Evolutionary conservation across 2,888 invertebrate genomes (phyloP), one percentile per base, ranked within the genome.

Genomic region (Orthonevra nobilis): DNA sequence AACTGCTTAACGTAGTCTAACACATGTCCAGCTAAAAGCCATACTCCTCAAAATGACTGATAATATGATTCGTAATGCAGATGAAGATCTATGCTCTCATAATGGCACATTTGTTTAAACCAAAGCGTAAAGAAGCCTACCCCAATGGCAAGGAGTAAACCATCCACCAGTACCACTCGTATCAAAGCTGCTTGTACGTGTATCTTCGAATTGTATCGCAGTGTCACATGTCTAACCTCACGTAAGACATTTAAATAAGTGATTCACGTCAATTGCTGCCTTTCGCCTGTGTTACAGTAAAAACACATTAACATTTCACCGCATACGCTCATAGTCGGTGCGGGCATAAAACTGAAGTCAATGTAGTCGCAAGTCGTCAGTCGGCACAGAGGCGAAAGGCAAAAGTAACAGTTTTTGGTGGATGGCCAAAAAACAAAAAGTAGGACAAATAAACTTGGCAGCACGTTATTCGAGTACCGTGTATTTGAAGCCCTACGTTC

Each of bases 241-340:
- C 77, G 77, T 79, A 66, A 68, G 46, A 38, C 79, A 79, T 79
- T 79, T 73, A 73, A 79, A 79, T 79, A 79, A 79, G 61, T 79
- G 64, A 73, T 73, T 73, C 66, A 73, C 66, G 79, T 73, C 73
- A 73, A 73, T 73, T 66, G 61, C 48, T 61, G 54, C 19, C 30
- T 72, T 52, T 73, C 72, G 73, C 66, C 60, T 52, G 60, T 38
- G 48, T 50, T 68, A 77, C 73, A 72, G 66, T 66, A 58, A 73
- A 66, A 73, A 73, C 50, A 73, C 66, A 73, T 73, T 73, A 73
- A 73, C 66, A 66, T 73, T 66, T 73, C 73, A 66, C 50, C 66
- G 58, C 58, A 66, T 73, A 50, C 52, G 66, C 58, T 72, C 10
- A 17, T 46, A 40, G 20, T 63, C 32, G 44, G 38, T 30, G 30